phyloP scores from a whole-genome alignment of 2,797 vertebrate species.

The Oreochromis mossambicus region DNA sequence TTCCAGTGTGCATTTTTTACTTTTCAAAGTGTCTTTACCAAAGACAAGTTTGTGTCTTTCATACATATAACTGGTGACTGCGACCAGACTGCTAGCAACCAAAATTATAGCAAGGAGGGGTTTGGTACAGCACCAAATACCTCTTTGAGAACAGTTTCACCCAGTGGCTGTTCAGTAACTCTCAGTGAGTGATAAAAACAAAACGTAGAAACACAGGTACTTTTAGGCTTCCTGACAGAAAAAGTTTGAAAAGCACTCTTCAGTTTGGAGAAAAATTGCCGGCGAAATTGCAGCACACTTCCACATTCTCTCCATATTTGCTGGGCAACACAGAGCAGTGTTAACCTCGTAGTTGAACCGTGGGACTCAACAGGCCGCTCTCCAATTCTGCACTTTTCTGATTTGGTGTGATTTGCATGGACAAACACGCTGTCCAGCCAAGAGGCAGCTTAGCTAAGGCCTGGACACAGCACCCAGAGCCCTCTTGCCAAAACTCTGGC shows the following conservation, averaged over 20 bases:
- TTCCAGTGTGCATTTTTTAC: not conserved
- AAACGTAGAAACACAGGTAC: not conserved
- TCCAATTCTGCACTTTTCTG: slow-evolving; percentile 18
- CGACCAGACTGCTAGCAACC: not conserved
- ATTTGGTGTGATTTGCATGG: slow-evolving; percentile 43
- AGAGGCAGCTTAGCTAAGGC: slow-evolving; percentile 30
- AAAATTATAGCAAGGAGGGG: not conserved
- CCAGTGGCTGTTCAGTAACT: not conserved
- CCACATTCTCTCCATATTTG: not conserved
- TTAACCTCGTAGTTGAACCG: slow-evolving; percentile 17
- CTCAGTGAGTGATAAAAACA: not conserved
- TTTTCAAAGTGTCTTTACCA: not conserved
- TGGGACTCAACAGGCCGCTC: not conserved
- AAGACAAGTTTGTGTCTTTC: not conserved
- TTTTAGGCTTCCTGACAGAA: not conserved
- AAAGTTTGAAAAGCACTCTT: not conserved
- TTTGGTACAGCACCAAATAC: not conserved
- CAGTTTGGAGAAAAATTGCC: fast-evolving
- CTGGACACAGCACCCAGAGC: slow-evolving; percentile 8
- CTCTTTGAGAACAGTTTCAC: not conserved
- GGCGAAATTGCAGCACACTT: not conserved
- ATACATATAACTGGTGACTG: not conserved
- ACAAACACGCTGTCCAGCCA: slow-evolving; percentile 23
- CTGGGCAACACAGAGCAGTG: not conserved
- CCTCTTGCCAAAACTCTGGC: slow-evolving; percentile 18